These are phyloP conservation scores for Rhinatrema bivittatum DNA, from an alignment of 2,797 vertebrate genomes.

Conservation along the genomic window DNA sequence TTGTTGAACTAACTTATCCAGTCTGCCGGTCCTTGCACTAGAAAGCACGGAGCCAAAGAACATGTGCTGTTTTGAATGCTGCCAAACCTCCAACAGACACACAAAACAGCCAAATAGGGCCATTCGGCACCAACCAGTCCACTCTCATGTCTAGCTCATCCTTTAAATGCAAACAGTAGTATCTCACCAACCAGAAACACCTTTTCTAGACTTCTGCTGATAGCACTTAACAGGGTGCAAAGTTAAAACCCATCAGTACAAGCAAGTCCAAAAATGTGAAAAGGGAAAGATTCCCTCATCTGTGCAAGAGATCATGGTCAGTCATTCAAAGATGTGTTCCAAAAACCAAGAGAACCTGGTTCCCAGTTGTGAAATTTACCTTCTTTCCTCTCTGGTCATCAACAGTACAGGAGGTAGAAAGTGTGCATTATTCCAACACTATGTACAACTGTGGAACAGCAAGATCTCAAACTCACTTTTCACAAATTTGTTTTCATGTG, in stretches of 20 bases:
- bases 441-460: no score
- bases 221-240: no score
- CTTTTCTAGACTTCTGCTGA: not conserved
- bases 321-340: constrained; percentile 25
- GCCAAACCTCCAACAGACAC: constrained; percentile 35
- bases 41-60: constrained; percentile 40
- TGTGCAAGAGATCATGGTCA: constrained; percentile 28
- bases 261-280: constrained; percentile 15
- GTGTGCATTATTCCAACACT: no score
- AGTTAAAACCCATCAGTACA: constrained; percentile 13
- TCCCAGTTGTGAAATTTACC: no score
- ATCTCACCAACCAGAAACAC: not conserved
- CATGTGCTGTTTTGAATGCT: constrained; percentile 19
- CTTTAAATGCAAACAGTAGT: not conserved
- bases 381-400: no score
- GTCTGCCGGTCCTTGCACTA: constrained; percentile 49
- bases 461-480: constrained; percentile 10
- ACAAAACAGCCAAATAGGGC: constrained; percentile 37
- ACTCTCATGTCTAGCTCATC: constrained; percentile 43
- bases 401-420: no score
- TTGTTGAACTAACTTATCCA: constrained; percentile 56
- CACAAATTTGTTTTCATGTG: constrained; percentile 18
- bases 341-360: constrained; percentile 7
- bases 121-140: constrained; percentile 12
- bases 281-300: constrained; percentile 20